Base-by-base conservation (phyloP, 2,888 invertebrate species). In the Helicoverpa assulta region DNA sequence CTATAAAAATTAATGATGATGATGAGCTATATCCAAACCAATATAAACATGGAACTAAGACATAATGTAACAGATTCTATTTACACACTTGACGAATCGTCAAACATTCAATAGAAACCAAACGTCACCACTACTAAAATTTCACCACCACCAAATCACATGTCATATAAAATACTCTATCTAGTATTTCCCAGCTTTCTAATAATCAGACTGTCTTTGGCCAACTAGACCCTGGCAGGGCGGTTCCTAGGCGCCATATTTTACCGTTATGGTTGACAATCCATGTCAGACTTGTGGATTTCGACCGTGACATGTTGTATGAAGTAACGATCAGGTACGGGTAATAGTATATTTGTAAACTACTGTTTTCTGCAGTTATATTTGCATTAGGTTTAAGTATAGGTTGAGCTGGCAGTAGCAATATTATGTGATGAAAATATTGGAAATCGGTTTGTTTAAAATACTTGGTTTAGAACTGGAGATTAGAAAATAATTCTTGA, bases 301-400 rank as follows among this genome's bases (percentile, higher is more conserved):
- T 82, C 71, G 60, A 81, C 74, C 82, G 69, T 82, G 67, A 80
- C 77, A 65, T 8, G 71, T 65, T 14, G 16, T 62, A 73, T 69
- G 70, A 60, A 56, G 57, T 67, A 74, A 80, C 60, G 26, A 64
- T 8, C 29, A n/a, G 50, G 53, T 51, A 29, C 16, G 21, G 16
- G 33, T 12, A 5, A 21, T 29, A 47, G 43, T 12, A 18, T 56
- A 21, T 43, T n/a, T 58, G 43, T 0, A 18, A 40, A 70, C 21
- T 18, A 54, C 55, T 47, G 62, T 63, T 59, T 65, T 76, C 37
- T 57, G 43, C 16, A 33, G 51, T 61, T 58, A n/a, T 60, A 53
- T 73, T 63, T 68, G 56, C n/a, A 51, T 14, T 58, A 6, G 51
- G 14, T n/a, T 1, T 63, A 60, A 71, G 6, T 4, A 37, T n/a